phyloP scores from a whole-genome alignment of 2,113 vertebrate species.

The Oplegnathus fasciatus region DNA sequence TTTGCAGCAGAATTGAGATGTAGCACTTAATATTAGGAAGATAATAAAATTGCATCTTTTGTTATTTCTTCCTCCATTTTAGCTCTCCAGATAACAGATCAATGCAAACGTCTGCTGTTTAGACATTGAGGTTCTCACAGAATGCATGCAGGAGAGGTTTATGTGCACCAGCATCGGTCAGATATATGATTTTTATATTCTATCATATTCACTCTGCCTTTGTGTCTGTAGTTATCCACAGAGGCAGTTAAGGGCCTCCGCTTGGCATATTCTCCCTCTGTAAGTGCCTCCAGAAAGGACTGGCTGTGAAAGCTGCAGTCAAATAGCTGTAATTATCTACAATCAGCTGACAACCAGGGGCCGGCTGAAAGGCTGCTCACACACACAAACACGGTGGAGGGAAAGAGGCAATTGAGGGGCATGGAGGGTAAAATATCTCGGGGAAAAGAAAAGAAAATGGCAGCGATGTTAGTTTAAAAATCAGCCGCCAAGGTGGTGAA shows the following conservation, averaged over 20 bases:
- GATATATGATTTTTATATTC: slow-evolving; percentile 57
- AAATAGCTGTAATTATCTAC: slow-evolving; percentile 86
- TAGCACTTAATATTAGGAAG: not conserved
- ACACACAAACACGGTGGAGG: slow-evolving; percentile 74
- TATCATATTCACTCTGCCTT: slow-evolving; percentile 51
- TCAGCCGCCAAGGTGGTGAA: slow-evolving; percentile 20
- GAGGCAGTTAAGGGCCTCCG: slow-evolving; percentile 70
- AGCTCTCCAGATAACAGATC: not conserved
- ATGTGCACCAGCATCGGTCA: slow-evolving; percentile 17
- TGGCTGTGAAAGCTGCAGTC: slow-evolving; percentile 81
- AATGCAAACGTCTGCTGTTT: not conserved
- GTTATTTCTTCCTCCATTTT: not conserved
- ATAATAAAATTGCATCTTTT: not conserved
- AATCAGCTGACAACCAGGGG: slow-evolving; percentile 81
- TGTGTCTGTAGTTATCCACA: slow-evolving; percentile 62
- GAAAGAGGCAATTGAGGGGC: slow-evolving; percentile 33
- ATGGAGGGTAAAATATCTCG: slow-evolving; percentile 47
- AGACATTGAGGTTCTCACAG: not conserved
- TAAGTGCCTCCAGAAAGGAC: slow-evolving; percentile 80
- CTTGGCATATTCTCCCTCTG: slow-evolving; percentile 74
- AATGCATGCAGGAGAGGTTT: slow-evolving; percentile 3
- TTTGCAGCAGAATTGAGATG: not conserved
- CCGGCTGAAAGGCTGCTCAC: slow-evolving; percentile 76
- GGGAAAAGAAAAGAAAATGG: slow-evolving; percentile 57
- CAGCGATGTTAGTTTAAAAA: slow-evolving; percentile 32